Evolutionary conservation across 1,140 invertebrate genomes (phyloP).

Genomic region (Atta texana): DNA sequence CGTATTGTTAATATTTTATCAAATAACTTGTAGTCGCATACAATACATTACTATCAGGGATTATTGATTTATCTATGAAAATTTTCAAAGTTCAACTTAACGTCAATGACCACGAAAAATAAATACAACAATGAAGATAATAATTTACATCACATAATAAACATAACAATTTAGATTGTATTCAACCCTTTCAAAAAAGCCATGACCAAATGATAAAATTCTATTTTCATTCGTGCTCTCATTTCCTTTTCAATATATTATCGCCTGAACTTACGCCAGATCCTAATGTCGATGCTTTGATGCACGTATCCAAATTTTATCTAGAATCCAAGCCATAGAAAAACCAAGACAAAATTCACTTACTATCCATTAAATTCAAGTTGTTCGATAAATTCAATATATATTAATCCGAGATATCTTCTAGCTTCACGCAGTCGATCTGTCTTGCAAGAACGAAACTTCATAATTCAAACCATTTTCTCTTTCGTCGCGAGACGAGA

Average conservation of each 20-base stretch:
- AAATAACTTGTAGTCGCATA: background rate
- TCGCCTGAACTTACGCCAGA: conserved; percentile 23
- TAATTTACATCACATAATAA: background rate
- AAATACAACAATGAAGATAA: background rate
- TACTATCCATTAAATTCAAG: conserved; percentile 30
- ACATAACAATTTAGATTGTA: background rate
- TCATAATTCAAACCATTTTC: conserved; percentile 45
- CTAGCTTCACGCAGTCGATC: background rate
- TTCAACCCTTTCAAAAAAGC: background rate
- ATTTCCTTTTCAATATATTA: conserved; percentile 3
- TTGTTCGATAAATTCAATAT: conserved; percentile 32
- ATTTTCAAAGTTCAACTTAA: background rate
- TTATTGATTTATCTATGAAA: conserved; percentile 1
- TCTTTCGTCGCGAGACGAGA: conserved; percentile 28
- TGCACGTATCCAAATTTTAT: background rate
- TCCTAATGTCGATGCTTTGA: conserved; percentile 2
- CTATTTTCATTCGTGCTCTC: background rate
- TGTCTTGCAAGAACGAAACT: conserved; percentile 16
- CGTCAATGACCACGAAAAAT: background rate
- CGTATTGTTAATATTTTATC: conserved; percentile 50
- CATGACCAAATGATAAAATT: background rate
- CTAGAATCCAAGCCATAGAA: background rate
- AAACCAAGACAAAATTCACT: conserved; percentile 15
- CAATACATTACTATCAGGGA: background rate
- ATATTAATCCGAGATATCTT: conserved; percentile 2